Conservation (phyloP, 2,888 invertebrate genomes). For the Agriotes lineatus region DNA sequence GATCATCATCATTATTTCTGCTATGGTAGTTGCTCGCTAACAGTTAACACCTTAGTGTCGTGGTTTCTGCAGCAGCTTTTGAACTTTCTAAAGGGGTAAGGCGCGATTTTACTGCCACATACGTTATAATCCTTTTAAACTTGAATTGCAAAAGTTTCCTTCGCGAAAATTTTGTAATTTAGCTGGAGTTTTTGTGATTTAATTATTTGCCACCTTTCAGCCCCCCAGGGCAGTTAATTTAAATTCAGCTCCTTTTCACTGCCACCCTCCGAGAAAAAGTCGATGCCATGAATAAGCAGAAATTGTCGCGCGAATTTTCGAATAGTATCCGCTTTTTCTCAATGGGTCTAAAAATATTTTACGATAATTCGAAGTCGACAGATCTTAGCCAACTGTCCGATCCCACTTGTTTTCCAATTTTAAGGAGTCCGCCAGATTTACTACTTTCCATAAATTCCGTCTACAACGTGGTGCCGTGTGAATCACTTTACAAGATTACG, state of each 20-base stretch:
- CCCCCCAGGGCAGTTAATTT: neutral
- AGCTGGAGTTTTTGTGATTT: neutral
- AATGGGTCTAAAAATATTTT: constrained; percentile 54
- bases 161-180: neutral
- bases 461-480: constrained; percentile 51
- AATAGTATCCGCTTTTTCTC: constrained; percentile 42
- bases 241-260: too few relatives aligned
- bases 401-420: constrained; percentile 26
- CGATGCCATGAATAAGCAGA: too few relatives aligned
- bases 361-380: constrained; percentile 41
- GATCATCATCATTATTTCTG: neutral
- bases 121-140: neutral
- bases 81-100: constrained; percentile 1
- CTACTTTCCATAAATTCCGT: constrained; percentile 28
- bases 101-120: neutral
- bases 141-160: neutral
- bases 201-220: neutral
- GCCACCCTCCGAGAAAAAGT: too few relatives aligned
- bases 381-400: constrained; percentile 31
- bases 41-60: constrained; percentile 4
- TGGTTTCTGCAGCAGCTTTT: neutral
- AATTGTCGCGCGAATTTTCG: neutral
- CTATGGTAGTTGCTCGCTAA: constrained; percentile 2
- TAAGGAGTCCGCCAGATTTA: constrained; percentile 8
- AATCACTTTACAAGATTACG: constrained; percentile 27